These are phyloP conservation scores for Drosophila pseudotakahashii DNA, from an alignment of 2,888 invertebrate genomes.

Conservation along the genomic window DNA sequence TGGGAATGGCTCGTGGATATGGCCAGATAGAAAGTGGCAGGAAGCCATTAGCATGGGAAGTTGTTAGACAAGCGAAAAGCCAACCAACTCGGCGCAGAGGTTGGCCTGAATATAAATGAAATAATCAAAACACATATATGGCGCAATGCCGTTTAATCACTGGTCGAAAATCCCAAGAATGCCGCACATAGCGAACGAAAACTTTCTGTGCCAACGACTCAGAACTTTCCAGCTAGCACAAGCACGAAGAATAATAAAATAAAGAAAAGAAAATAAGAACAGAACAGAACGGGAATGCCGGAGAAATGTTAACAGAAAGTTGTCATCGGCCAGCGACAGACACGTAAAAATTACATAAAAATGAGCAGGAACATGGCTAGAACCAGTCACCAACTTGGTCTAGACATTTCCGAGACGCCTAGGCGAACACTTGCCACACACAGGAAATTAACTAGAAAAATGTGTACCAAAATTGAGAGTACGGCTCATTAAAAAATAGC, in stretches of 20 bases:
- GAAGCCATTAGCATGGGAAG: slow-evolving; percentile 47
- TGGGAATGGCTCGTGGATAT: slow-evolving; percentile 49
- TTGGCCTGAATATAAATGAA: slow-evolving; percentile 64
- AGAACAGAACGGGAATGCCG: slow-evolving; percentile 6
- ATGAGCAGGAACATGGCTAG: slow-evolving; percentile 11
- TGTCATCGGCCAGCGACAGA: slow-evolving; percentile 33
- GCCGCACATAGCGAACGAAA: slow-evolving; percentile 30
- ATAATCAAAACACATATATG: slow-evolving; percentile 64
- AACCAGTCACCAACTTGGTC: slow-evolving; percentile 25
- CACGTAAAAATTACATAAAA: slow-evolving; percentile 58
- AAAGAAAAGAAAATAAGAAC: background rate
- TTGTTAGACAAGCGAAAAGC: slow-evolving; percentile 37
- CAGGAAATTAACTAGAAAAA: slow-evolving; percentile 55
- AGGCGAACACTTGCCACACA: slow-evolving; percentile 43
- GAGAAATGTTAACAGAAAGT: slow-evolving; percentile 45
- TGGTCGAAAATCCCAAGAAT: slow-evolving; percentile 41
- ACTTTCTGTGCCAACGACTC: slow-evolving; percentile 46
- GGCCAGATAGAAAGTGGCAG: slow-evolving; percentile 49
- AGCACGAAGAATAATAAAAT: slow-evolving; percentile 8
- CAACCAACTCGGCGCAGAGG: slow-evolving; percentile 4
- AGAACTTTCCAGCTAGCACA: slow-evolving; percentile 59
- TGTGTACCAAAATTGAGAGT: slow-evolving; percentile 45
- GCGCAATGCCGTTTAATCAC: slow-evolving; percentile 48
- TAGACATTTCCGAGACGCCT: slow-evolving; percentile 20
- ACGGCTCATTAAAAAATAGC: slow-evolving; percentile 51